Conservation (phyloP, 2,797 vertebrate genomes). For the Pangasius larnaudii region DNA sequence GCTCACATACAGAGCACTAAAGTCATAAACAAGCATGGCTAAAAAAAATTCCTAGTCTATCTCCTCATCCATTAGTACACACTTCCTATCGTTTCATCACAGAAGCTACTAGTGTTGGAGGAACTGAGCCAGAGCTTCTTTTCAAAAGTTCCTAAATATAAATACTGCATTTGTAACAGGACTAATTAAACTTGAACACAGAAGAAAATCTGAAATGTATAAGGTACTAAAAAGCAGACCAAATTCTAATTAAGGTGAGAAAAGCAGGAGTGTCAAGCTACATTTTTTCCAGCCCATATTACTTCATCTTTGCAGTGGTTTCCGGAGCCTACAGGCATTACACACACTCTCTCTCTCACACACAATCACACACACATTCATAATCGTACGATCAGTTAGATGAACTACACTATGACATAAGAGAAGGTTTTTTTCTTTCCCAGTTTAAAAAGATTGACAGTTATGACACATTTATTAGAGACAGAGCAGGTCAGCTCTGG, state of each 20-base stretch:
- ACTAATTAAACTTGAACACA: constrained; percentile 1
- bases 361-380: not conserved
- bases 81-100: not conserved
- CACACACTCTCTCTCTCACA: too few relatives aligned
- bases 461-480: not conserved
- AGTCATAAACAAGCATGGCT: not conserved
- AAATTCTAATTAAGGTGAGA: not conserved
- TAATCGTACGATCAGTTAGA: not conserved
- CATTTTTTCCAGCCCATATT: not conserved
- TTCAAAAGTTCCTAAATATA: constrained; percentile 3
- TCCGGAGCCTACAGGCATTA: not conserved
- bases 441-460: not conserved
- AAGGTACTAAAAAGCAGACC: not conserved
- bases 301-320: not conserved
- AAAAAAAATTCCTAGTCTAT: not conserved
- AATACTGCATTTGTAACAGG: not conserved
- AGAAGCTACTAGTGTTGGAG: constrained; percentile 14
- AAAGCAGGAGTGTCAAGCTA: not conserved
- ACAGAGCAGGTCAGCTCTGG: not conserved
- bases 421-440: not conserved
- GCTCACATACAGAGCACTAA: not conserved
- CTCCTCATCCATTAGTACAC: not conserved
- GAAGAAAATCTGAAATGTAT: constrained; percentile 9
- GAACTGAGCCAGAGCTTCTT: constrained; percentile 12
- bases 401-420: too few relatives aligned